Evolutionary conservation across 92 coral and sea anemone genomes (phyloP).

Genomic region (Parazoanthus atlanticus): DNA sequence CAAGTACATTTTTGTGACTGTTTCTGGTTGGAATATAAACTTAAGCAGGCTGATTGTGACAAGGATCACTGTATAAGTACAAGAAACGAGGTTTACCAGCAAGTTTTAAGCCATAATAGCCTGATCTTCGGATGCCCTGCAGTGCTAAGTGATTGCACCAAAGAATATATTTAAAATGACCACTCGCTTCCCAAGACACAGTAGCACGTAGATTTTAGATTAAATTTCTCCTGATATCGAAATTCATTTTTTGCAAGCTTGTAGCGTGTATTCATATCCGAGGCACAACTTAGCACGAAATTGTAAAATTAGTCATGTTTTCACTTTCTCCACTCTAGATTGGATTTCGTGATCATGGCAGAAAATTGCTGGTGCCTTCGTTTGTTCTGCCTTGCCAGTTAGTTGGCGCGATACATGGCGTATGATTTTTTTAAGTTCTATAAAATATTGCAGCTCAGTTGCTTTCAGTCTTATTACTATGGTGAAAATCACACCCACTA

Average conservation of each 20-base stretch:
- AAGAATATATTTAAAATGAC: neutral
- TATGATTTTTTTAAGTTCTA: neutral
- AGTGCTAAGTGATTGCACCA: neutral
- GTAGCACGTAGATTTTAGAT: neutral
- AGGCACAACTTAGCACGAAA: neutral
- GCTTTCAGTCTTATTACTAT: neutral
- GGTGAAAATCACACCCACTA: neutral
- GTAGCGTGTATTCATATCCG: neutral
- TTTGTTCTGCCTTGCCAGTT: neutral
- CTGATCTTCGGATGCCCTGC: neutral
- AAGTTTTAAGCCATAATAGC: neutral
- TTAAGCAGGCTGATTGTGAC: neutral
- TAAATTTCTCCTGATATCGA: too few species aligned
- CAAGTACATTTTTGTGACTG: neutral
- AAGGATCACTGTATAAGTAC: neutral
- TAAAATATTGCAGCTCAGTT: neutral
- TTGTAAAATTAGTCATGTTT: neutral
- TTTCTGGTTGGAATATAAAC: slow-evolving; percentile 10
- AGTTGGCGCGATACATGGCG: neutral
- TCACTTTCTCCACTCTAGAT: neutral
- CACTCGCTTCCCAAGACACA: neutral
- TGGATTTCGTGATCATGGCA: neutral
- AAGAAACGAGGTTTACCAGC: slow-evolving; percentile 24
- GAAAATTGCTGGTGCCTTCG: slow-evolving; percentile 28
- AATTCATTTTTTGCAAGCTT: neutral